A percentile compares a stretch with the other conserved stretches of the same genome.
Evolutionary conservation across 2,113 vertebrate genomes (phyloP).

Genomic region (Redunca redunca): DNA sequence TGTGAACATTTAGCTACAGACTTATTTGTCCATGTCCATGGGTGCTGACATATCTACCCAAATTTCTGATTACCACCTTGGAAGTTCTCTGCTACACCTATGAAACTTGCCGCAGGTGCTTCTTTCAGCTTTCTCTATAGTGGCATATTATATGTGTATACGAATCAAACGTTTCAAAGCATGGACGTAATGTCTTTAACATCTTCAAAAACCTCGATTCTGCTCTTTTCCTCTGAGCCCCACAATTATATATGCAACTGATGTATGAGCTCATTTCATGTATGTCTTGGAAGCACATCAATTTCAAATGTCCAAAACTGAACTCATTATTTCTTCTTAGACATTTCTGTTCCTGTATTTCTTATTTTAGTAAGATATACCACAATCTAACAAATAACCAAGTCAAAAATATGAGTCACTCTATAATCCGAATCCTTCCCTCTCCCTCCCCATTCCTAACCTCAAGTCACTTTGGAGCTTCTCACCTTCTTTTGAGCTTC

Average conservation of each 20-base stretch:
- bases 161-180: not conserved
- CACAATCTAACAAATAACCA: not conserved
- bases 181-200: not conserved
- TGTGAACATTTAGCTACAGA: not conserved
- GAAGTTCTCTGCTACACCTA: not conserved
- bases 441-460: rapidly evolving
- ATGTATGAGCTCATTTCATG: not conserved
- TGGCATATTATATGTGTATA: not conserved
- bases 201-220: not conserved
- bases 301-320: not conserved
- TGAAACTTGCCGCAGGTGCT: not conserved
- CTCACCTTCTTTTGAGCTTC: not conserved
- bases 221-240: not conserved
- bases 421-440: too few relatives aligned
- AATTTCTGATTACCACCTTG: not conserved
- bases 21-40: not conserved
- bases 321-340: not conserved
- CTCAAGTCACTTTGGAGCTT: not conserved
- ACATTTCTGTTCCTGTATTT: not conserved
- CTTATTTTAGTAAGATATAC: not conserved
- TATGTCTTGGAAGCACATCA: not conserved
- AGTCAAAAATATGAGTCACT: not conserved
- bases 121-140: not conserved
- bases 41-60: not conserved
- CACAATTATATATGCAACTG: not conserved